phyloP scores from a whole-genome alignment of 2,888 invertebrate genomes.

The Myathropa florea region DNA sequence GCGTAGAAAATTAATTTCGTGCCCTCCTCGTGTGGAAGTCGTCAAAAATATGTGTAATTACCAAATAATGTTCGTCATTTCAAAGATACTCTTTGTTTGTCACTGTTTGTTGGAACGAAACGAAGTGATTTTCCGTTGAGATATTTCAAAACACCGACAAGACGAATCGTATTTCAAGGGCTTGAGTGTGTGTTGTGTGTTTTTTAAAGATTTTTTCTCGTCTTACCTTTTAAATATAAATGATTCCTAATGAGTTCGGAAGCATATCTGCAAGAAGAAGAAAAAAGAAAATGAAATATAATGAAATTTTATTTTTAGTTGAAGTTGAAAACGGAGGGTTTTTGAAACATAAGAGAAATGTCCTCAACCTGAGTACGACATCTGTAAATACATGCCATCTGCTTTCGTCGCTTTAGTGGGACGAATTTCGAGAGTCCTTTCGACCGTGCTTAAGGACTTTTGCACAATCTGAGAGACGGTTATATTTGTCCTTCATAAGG shows the following conservation, averaged over 20 bases:
- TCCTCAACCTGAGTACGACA: not conserved
- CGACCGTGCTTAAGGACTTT: not conserved
- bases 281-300: not conserved
- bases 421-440: not conserved
- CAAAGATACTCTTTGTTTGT: not conserved
- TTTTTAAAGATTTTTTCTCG: not conserved
- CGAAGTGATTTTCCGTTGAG: not conserved
- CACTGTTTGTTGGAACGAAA: not conserved
- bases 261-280: constrained; percentile 22
- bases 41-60: constrained; percentile 13
- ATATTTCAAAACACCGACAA: not conserved
- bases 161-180: constrained; percentile 12
- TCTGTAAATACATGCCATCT: not conserved
- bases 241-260: not conserved
- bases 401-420: not conserved
- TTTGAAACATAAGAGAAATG: not conserved
- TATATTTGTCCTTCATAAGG: not conserved
- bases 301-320: not conserved
- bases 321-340: not conserved
- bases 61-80: constrained; percentile 26
- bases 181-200: not conserved
- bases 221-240: constrained; percentile 18
- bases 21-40: not conserved
- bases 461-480: not conserved
- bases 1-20: not conserved